Evolutionary conservation across 2,888 invertebrate genomes (phyloP), one percentile per base, ranked within the genome.

Genomic region (Cryptus viduatorius): DNA sequence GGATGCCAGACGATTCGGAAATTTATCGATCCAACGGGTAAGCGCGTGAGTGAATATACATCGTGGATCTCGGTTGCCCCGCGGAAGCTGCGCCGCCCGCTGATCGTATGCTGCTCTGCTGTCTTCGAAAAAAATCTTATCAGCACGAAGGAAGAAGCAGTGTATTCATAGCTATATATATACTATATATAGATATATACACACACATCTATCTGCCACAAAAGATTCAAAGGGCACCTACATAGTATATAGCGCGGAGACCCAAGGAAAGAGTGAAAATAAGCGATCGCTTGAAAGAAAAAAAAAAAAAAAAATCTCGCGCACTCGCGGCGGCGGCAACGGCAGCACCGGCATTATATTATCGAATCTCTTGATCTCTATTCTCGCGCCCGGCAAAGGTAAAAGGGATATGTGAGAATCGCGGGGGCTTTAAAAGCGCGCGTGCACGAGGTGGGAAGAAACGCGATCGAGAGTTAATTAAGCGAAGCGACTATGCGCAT

Each of bases 361-460:
- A 93, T 93, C 93, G 86, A 53, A 89, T 90, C 89, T 91, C 88
- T 88, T 89, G 90, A 93, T 93, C 92, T 88, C 71, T 56, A 81
- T 84, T 84, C 77, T 81, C 84, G 82, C 86, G 85, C 76, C 50
- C 71, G 46, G 59, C 83, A 85, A 82, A 79, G 88, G 87, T 83
- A 82, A 80, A 83, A 85, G 69, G 29, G 48, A 19, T 71, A 61
- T 71, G 80, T 73, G 84, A 81, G 84, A 84, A 82, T 77, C 71
- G 71, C 77, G 71, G 44, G 90, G 88, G 91, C 88, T 89, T 65
- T 69, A 44, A 59, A 89, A 89, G 88, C 88, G 88, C 87, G 88
- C 89, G 88, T 88, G 87, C 65, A 48, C 65, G 44, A 24, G 71
- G 71, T 67, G 56, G 71, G 31, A 71, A 77, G 82, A 77, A 82